phyloP scores from a whole-genome alignment of 2,888 invertebrate species.

The Acleris sparsana region DNA sequence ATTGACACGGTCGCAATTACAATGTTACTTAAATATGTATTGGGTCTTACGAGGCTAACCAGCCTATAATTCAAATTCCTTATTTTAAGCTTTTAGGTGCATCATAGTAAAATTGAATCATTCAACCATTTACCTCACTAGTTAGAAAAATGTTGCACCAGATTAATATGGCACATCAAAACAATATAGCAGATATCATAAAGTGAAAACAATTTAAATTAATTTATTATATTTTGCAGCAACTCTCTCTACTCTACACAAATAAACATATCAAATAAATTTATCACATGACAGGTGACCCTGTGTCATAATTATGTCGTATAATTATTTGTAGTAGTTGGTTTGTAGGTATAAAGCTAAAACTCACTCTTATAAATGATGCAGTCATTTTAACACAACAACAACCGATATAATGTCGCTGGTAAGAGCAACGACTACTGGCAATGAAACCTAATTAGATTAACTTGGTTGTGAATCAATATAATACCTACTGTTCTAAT shows the following conservation, averaged over 20 bases:
- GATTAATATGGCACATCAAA: too few species aligned
- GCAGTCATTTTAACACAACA: constrained; percentile 40
- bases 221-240: background rate
- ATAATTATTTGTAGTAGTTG: background rate
- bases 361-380: constrained; percentile 42
- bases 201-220: background rate
- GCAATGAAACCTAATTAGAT: constrained; percentile 29
- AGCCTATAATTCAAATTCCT: too few species aligned
- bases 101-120: too few species aligned
- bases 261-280: constrained; percentile 51
- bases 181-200: too few species aligned
- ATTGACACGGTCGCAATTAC: too few species aligned
- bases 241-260: background rate
- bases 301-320: background rate
- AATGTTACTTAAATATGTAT: too few species aligned
- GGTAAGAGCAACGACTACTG: constrained; percentile 7
- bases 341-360: too few species aligned
- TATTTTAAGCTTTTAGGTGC: too few species aligned
- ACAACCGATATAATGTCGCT: constrained; percentile 6
- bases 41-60: too few species aligned
- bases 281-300: constrained; percentile 5
- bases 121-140: too few species aligned
- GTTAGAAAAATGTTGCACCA: too few species aligned
- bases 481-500: background rate
- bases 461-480: constrained; percentile 27